phyloP scores from a whole-genome alignment of 1,140 invertebrate species.

The Pseudomyrmex cubaensis region DNA sequence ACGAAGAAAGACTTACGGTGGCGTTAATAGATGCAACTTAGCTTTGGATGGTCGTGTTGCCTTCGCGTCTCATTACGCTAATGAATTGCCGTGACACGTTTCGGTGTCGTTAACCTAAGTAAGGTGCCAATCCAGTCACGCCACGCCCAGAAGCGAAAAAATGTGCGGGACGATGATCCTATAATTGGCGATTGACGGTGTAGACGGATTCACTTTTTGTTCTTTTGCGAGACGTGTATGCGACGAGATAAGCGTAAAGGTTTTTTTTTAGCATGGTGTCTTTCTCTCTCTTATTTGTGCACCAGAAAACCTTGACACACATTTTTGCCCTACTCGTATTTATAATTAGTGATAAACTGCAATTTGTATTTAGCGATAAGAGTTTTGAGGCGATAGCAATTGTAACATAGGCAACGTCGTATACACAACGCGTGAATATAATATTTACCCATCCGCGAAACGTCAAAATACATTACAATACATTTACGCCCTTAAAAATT shows the following conservation, averaged over 20 bases:
- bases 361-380: conserved; percentile 3
- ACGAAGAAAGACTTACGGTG: neutral
- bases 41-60: conserved; percentile 50
- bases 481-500: neutral
- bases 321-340: conserved; percentile 30
- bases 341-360: conserved; percentile 1
- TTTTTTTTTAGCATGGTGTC: too few species aligned
- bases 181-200: conserved; percentile 54
- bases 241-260: neutral
- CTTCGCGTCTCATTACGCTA: conserved; percentile 77
- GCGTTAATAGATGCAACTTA: conserved; percentile 64
- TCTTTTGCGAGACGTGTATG: conserved; percentile 4
- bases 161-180: conserved; percentile 66
- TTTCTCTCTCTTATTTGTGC: neutral
- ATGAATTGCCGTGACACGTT: conserved; percentile 83
- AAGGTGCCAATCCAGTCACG: conserved; percentile 72
- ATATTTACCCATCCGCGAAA: neutral
- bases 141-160: conserved; percentile 71
- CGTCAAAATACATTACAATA: neutral
- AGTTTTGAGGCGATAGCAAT: neutral
- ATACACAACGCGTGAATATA: neutral
- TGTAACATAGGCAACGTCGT: too few species aligned
- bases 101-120: conserved; percentile 77
- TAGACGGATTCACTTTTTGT: conserved; percentile 6
- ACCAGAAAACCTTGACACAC: conserved; percentile 35